These are phyloP conservation scores for Aleiodes leptofemur DNA, from an alignment of 2,888 invertebrate genomes.

Conservation along the genomic window DNA sequence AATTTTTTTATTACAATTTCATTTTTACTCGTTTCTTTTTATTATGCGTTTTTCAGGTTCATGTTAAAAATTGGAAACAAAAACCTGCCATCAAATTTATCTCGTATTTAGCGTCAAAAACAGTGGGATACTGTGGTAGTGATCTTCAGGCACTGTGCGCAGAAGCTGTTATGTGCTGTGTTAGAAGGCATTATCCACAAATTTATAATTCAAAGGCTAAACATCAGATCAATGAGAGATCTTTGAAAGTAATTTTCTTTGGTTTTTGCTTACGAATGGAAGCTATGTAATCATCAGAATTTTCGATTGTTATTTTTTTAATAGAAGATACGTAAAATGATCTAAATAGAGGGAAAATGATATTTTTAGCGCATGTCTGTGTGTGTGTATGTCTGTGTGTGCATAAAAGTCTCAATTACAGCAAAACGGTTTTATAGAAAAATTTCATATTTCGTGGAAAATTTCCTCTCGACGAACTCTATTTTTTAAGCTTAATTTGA, in stretches of 20 bases:
- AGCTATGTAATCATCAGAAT: no score
- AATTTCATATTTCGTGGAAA: no score
- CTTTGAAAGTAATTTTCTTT: constrained; percentile 75
- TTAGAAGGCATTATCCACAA: constrained; percentile 80
- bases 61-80: constrained; percentile 75
- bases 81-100: constrained; percentile 77
- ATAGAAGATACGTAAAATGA: no score
- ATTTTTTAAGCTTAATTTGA: no score
- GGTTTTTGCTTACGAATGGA: no score
- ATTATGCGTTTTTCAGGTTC: constrained; percentile 70
- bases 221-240: constrained; percentile 79
- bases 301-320: no score
- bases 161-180: constrained; percentile 79
- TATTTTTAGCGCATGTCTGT: no score
- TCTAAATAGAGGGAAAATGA: no score
- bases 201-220: constrained; percentile 79
- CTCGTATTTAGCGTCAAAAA: constrained; percentile 79
- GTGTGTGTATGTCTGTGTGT: no score
- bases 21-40: constrained; percentile 12
- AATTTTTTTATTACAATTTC: not conserved
- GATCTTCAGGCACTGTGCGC: constrained; percentile 81
- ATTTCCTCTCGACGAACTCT: no score
- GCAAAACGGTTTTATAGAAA: no score
- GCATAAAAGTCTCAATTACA: no score
- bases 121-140: constrained; percentile 79